Evolutionary conservation across 2,113 vertebrate species (phyloP).

Genomic region (Corythornis cristatus): DNA sequence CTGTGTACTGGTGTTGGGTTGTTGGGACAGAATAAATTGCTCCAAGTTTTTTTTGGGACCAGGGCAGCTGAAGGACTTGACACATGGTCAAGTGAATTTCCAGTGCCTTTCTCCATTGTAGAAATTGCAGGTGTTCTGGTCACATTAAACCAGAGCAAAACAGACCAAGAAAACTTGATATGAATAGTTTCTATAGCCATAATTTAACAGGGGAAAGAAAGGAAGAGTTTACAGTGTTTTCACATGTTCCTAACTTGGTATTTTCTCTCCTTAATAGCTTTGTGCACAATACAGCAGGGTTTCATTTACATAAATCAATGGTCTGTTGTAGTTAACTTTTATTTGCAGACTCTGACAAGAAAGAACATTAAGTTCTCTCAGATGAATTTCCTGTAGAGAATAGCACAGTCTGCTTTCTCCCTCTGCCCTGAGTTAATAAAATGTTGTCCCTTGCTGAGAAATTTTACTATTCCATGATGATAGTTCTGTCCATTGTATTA

Average conservation of each 20-base stretch:
- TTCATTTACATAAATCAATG: slow-evolving; percentile 49
- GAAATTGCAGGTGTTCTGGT: neutral
- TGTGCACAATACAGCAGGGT: neutral
- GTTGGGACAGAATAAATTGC: neutral
- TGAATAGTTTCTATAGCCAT: neutral
- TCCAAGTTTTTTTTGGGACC: neutral
- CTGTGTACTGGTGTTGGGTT: neutral
- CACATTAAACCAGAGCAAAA: neutral
- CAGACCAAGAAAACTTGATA: neutral
- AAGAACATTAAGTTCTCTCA: slow-evolving; percentile 45
- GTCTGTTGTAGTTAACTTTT: slow-evolving; percentile 1
- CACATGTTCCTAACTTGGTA: slow-evolving; percentile 10
- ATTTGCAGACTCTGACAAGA: slow-evolving; percentile 12
- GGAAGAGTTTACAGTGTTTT: neutral
- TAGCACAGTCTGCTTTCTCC: neutral
- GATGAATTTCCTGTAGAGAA: neutral
- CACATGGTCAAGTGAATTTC: neutral
- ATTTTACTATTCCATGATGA: neutral
- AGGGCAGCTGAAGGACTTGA: neutral
- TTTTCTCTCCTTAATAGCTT: neutral
- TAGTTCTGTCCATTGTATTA: neutral
- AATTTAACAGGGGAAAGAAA: neutral
- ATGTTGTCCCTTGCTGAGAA: neutral
- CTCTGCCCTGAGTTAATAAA: neutral
- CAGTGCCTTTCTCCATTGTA: neutral